Conservation (phyloP, 1,140 invertebrate genomes). For the Teleogryllus occipitalis region DNA sequence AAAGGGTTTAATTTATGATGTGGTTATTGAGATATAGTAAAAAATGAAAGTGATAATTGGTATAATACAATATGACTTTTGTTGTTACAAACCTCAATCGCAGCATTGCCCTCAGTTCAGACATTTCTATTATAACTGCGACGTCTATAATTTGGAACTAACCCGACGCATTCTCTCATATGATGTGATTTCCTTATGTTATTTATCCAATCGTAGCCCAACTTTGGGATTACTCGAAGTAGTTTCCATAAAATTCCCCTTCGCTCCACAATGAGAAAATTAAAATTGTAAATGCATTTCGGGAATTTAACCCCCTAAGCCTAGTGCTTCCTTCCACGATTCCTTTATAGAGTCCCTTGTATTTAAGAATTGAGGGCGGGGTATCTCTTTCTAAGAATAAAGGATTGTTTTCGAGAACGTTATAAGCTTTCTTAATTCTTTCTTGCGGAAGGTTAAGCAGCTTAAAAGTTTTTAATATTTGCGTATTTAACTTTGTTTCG, state of each 20-base stretch:
- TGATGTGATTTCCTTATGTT: background rate
- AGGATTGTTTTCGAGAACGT: conserved; percentile 4
- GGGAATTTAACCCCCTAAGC: background rate
- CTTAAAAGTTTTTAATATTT: background rate
- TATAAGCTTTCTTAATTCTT: conserved; percentile 2
- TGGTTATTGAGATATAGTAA: too few species aligned
- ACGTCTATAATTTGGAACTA: too few species aligned
- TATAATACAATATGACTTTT: too few species aligned
- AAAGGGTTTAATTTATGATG: too few species aligned
- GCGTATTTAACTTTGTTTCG: conserved; percentile 4
- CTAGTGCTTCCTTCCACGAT: background rate
- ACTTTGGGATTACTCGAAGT: background rate
- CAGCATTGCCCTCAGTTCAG: too few species aligned
- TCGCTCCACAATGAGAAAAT: background rate
- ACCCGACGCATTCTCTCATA: background rate
- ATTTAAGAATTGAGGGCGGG: background rate
- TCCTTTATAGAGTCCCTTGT: background rate
- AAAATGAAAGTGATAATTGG: too few species aligned
- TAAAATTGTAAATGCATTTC: conserved; percentile 1
- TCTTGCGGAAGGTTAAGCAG: background rate
- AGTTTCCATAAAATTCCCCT: background rate
- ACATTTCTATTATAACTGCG: too few species aligned
- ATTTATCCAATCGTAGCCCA: background rate
- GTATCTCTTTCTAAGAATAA: conserved; percentile 1
- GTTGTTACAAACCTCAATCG: too few species aligned